These are phyloP conservation scores for Scaptomyza flava DNA, from an alignment of 2,888 invertebrate genomes.

Conservation along the genomic window DNA sequence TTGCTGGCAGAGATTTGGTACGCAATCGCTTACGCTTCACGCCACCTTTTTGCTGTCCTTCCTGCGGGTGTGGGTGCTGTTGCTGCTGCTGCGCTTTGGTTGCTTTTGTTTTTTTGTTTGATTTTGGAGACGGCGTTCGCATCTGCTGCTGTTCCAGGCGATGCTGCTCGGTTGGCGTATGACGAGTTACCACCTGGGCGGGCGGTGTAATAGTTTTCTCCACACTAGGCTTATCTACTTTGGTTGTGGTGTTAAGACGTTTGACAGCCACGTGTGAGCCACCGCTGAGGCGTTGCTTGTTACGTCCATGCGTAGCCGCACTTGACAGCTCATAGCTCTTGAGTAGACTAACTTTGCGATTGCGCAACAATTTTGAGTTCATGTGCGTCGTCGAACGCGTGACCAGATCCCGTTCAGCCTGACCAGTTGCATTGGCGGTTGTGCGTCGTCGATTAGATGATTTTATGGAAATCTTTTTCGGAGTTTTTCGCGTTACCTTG, in stretches of 20 bases:
- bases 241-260: constrained; percentile 2
- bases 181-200: constrained; percentile 3
- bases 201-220: constrained; percentile 20
- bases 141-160: constrained; percentile 9
- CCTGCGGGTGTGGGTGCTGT: not conserved
- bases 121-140: not conserved
- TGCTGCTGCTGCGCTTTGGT: not conserved
- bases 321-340: constrained; percentile 63
- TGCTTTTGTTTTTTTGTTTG: not conserved
- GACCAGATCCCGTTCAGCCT: constrained; percentile 54
- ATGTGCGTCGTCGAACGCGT: constrained; percentile 69
- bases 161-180: constrained; percentile 12
- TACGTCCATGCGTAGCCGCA: constrained; percentile 21
- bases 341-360: constrained; percentile 71
- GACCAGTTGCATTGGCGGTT: constrained; percentile 2
- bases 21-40: constrained; percentile 25
- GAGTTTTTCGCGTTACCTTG: constrained; percentile 19
- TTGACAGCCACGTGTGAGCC: constrained; percentile 36
- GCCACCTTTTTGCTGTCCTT: not conserved
- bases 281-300: constrained; percentile 57
- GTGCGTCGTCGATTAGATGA: constrained; percentile 47
- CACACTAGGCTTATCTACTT: constrained; percentile 2
- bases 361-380: constrained; percentile 75
- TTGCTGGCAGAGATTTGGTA: constrained; percentile 48
- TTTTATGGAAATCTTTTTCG: constrained; percentile 22